Base-by-base conservation (phyloP, 92 coral and sea anemone species). In the Muricea muricata region DNA sequence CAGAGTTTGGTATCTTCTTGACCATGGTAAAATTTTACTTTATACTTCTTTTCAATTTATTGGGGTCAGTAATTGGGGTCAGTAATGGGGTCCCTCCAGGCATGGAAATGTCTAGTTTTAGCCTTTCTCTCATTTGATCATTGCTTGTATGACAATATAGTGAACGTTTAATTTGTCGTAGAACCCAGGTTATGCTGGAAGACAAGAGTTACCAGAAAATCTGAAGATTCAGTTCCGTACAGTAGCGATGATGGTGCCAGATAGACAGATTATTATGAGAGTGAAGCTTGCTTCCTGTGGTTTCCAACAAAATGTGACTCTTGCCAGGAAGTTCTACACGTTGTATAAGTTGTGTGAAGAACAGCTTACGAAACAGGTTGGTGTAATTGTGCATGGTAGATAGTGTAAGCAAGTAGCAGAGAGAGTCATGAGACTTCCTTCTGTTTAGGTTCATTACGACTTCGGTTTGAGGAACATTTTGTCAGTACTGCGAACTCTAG, bases 171-270 rank as follows among this genome's bases (percentile, higher is more conserved):
- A n/a, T n/a, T n/a, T n/a, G n/a, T n/a, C n/a, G 58, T 84, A 96
- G 99, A 96, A 96, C 74, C 99, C 99, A 33, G 99, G 99, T 78
- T 96, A 96, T 72, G 99, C 99, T 21, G 99, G 99, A 3, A 97
- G 99, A 10, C 99, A 96, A 79, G 99, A 96, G 80, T 84, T 96
- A 15, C 99, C 99, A 37, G 99, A 96, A 78, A 96, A 96, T 84
- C 91, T 96, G 74, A 96, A 96, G 93, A 96, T 96, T 81, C 90
- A 93, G 93, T 96, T 96, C 87, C 94, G 99, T 23, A 96, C 99
- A 0, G 99, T 96, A 0, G 99, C 99, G 54, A 96, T 96, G 99
- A 96, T 96, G 99, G 99, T 96, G 7, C 99, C 99, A 32, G 99
- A 96, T 82, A 79, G 99, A 58, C 99, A 96, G 93, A 96, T 96